phyloP scores from a whole-genome alignment of 2,113 vertebrate species.

The Pagrus major region DNA sequence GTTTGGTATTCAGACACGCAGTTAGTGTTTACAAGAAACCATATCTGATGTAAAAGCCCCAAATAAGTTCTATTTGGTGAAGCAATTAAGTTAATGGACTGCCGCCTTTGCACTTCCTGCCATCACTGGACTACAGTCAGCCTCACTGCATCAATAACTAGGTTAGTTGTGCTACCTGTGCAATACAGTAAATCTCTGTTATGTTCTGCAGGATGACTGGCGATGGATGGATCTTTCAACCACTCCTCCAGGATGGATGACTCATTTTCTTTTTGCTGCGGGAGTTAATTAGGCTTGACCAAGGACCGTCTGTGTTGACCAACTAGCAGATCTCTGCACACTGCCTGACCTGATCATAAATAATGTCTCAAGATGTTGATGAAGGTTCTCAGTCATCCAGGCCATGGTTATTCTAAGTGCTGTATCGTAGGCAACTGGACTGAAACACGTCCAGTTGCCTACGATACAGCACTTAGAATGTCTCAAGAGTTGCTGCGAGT shows the following conservation, averaged over 20 bases:
- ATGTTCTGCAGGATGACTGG: slow-evolving; percentile 25
- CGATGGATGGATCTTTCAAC: slow-evolving; percentile 54
- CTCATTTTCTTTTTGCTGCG: slow-evolving; percentile 62
- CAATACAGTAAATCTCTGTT: slow-evolving; percentile 39
- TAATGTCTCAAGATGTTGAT: slow-evolving; percentile 42
- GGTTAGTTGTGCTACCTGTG: slow-evolving; percentile 54
- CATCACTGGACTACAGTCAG: background rate
- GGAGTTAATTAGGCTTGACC: slow-evolving; percentile 69
- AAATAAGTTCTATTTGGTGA: slow-evolving; percentile 8
- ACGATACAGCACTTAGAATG: too few species aligned
- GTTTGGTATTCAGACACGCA: slow-evolving; percentile 21
- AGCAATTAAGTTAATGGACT: slow-evolving; percentile 20
- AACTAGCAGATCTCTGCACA: slow-evolving; percentile 26
- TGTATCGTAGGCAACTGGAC: too few species aligned
- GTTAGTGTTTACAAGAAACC: slow-evolving; percentile 8
- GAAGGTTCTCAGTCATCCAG: too few species aligned
- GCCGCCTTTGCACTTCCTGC: slow-evolving; percentile 5
- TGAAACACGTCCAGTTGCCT: too few species aligned
- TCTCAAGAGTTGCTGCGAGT: slow-evolving; percentile 28
- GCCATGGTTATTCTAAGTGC: too few species aligned
- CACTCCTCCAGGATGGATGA: slow-evolving; percentile 55
- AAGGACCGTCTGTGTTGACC: slow-evolving; percentile 37
- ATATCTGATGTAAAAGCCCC: slow-evolving; percentile 6
- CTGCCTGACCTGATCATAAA: slow-evolving; percentile 47
- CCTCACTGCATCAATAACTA: slow-evolving; percentile 3